phyloP scores from a whole-genome alignment of 2,797 vertebrate genomes.

The Kryptolebias ocellatus region DNA sequence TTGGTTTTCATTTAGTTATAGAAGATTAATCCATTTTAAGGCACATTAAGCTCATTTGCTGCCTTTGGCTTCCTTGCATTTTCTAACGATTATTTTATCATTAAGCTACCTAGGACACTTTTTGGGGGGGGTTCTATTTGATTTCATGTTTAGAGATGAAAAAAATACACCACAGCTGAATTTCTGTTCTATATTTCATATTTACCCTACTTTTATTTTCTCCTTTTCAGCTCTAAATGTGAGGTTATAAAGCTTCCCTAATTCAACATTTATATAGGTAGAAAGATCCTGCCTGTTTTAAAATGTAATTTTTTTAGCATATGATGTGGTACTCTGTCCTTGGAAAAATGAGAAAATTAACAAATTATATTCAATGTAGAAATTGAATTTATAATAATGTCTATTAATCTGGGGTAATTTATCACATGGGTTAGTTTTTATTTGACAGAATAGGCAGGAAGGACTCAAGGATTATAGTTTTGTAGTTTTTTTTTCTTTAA shows the following conservation, averaged over 20 bases:
- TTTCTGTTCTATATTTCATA: neutral
- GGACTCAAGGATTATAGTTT: neutral
- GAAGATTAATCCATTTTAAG: constrained; percentile 66
- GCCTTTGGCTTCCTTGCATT: constrained; percentile 32
- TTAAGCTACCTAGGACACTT: constrained; percentile 30
- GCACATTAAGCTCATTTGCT: constrained; percentile 66
- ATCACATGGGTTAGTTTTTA: neutral
- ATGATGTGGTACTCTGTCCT: constrained; percentile 9
- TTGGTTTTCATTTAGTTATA: constrained; percentile 56
- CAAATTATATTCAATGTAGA: constrained; percentile 18
- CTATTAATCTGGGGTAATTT: constrained; percentile 8
- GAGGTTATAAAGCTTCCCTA: neutral
- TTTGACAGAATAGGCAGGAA: constrained; percentile 11
- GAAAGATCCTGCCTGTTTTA: neutral
- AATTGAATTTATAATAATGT: constrained; percentile 36
- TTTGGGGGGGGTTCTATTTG: constrained; percentile 3
- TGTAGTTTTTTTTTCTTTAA: neutral
- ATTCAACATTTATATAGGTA: constrained; percentile 3
- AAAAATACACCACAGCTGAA: neutral
- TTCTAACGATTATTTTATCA: constrained; percentile 52
- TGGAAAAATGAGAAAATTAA: constrained; percentile 24
- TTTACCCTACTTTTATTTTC: neutral
- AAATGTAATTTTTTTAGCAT: neutral
- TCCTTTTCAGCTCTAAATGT: neutral
- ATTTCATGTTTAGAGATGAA: constrained; percentile 20